Percentiles rank a stretch among this genome's conserved stretches.
Evolutionary conservation across 1,140 invertebrate genomes (phyloP).

Genomic region (Drosophila pandora): DNA sequence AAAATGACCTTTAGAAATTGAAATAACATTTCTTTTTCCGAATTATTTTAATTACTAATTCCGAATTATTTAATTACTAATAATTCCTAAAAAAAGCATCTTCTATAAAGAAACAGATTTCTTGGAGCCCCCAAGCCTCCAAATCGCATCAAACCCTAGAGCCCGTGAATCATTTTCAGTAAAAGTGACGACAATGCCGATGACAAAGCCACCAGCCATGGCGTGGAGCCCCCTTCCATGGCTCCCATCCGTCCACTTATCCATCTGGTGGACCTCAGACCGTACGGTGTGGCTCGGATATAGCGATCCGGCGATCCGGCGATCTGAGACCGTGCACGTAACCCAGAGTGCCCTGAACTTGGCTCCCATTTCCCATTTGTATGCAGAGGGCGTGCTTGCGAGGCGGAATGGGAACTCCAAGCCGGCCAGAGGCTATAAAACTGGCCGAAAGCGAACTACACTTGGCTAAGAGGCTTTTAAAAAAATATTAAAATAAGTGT

Average conservation of each 20-base stretch:
- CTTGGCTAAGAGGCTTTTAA: not conserved
- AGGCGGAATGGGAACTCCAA: conserved; percentile 45
- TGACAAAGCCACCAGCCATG: not conserved
- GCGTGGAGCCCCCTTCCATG: not conserved
- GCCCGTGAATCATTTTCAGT: not conserved
- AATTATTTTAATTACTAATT: no score
- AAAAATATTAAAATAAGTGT: not conserved
- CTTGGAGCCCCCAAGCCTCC: not conserved
- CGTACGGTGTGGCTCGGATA: conserved; percentile 3
- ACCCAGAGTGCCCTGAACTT: conserved; percentile 56
- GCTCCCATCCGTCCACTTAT: not conserved
- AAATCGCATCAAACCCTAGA: not conserved
- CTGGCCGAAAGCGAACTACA: conserved; percentile 6
- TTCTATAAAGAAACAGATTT: not conserved
- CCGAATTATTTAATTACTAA: no score
- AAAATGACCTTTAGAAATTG: no score
- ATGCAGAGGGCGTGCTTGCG: conserved; percentile 32
- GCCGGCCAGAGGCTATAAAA: conserved; percentile 24
- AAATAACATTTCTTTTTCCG: no score
- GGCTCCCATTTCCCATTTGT: conserved; percentile 47
- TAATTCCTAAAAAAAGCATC: no score
- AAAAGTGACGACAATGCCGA: not conserved
- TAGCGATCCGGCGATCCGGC: conserved; percentile 21
- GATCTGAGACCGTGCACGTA: conserved; percentile 57
- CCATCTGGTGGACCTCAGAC: not conserved